Base-by-base conservation (phyloP, 53 echinoderm and acorn worm species). In the Pentamera pediparva region DNA sequence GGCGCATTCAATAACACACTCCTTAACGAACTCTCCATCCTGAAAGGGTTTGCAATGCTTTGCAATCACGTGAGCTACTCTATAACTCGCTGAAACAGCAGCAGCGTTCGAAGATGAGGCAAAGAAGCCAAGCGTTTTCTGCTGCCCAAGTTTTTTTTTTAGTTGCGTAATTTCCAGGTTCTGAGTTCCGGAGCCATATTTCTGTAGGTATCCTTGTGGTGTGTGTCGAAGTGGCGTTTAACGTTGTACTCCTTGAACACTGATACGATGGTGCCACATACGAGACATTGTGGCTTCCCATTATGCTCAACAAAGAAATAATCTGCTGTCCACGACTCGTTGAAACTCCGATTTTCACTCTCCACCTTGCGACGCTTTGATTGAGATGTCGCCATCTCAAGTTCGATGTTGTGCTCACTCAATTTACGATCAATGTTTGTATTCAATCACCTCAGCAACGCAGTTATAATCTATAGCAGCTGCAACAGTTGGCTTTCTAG, bases 1-100 rank as follows among this genome's bases (percentile, higher is more conserved):
- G 18, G 49, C 30, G 27, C 71, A 70, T 47, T 48, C 71, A 20
- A 45, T 22, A 10, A 49, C 6, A 29, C 71, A 48, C 43, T 70
- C 49, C 48, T 70, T 70, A 22, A 70, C 48, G 49, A 70, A 70
- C 48, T 70, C 71, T 17, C 71, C 71, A 43, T 70, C 71, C 21
- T 48, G 48, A 47, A 70, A 70, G 32, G 71, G 47, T 47, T 70
- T 70, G 71, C 71, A 70, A 24, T 24, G 22, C 49, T 70, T 22
- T 43, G 71, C 71, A 70, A 70, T 70, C 49, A 47, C 4, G 18
- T 43, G 49, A 47, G 71, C 18, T 47, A 70, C 71, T 47, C 22
- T 70, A 47, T 70, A 70, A 17, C 71, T 49, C 19, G 50, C 71
- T 48, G 41, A 17, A 6, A 69, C 39, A 10, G 40, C 39, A 39